A percentile compares a stretch with the other conserved stretches of the same genome.
Conservation (phyloP, 2,888 invertebrate species). For the Epsilonema sp. region DNA sequence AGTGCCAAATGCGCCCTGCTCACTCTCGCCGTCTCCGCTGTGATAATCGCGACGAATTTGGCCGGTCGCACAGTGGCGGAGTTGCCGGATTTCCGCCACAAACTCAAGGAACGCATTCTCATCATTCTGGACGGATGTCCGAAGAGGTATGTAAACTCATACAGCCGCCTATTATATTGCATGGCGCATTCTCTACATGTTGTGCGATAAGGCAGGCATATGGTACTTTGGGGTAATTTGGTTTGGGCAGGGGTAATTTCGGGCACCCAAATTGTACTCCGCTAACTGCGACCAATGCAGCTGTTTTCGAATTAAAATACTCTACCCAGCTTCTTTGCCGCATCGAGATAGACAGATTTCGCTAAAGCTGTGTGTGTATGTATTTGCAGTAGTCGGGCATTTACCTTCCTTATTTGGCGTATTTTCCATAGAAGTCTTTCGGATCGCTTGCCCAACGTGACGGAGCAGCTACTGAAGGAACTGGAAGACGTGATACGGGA, state of each 20-base stretch:
- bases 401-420: background rate
- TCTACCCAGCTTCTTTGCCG: too few relatives aligned
- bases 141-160: constrained; percentile 14
- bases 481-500: constrained; percentile 45
- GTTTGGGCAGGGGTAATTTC: too few relatives aligned
- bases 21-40: constrained; percentile 44
- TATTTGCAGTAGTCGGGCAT: background rate
- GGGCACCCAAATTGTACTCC: too few relatives aligned
- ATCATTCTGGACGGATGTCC: constrained; percentile 26
- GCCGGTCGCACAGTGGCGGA: constrained; percentile 45
- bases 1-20: constrained; percentile 47
- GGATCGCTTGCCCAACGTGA: constrained; percentile 30
- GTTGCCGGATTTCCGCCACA: constrained; percentile 45
- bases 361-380: background rate
- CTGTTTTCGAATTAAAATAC: too few relatives aligned
- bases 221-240: too few relatives aligned
- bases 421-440: constrained; percentile 11
- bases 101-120: constrained; percentile 48
- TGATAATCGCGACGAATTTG: constrained; percentile 51
- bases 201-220: too few relatives aligned
- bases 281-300: too few relatives aligned
- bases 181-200: too few relatives aligned
- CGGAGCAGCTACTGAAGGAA: constrained; percentile 52
- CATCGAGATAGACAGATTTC: too few relatives aligned
- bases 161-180: too few relatives aligned